Conservation (phyloP, 2,797 vertebrate species). For the Mionectes olivaceus region DNA sequence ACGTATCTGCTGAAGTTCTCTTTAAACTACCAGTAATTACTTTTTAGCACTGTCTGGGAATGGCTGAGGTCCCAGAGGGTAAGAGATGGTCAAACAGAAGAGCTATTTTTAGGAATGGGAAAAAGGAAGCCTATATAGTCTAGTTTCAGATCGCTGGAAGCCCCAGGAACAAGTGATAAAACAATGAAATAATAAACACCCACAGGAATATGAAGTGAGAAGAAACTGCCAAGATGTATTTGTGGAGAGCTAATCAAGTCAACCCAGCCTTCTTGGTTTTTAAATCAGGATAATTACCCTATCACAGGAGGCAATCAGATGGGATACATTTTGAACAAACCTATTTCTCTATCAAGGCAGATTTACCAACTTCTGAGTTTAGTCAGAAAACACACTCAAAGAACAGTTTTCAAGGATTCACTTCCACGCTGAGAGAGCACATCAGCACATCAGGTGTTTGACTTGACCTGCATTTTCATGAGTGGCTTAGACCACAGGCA, state of each 20-base stretch:
- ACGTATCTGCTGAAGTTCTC: background rate
- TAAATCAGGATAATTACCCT: background rate
- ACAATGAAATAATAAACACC: background rate
- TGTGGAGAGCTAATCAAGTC: background rate
- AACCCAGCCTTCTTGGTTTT: accelerated
- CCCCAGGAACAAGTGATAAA: background rate
- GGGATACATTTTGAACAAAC: background rate
- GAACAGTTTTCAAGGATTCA: background rate
- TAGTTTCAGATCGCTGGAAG: background rate
- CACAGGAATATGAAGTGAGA: background rate
- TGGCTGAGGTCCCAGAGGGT: background rate
- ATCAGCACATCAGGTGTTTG: background rate
- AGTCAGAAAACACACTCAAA: background rate
- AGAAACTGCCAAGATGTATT: background rate
- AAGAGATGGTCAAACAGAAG: background rate
- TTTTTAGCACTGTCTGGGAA: background rate
- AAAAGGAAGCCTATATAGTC: background rate
- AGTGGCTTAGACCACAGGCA: background rate
- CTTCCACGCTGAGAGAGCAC: background rate
- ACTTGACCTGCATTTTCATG: background rate
- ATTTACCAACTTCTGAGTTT: background rate
- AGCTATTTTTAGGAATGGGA: background rate
- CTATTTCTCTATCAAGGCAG: background rate
- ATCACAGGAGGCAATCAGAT: background rate
- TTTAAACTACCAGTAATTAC: background rate